phyloP scores from a whole-genome alignment of 1,140 invertebrate genomes.

The Cyrtorhinus lividipennis region DNA sequence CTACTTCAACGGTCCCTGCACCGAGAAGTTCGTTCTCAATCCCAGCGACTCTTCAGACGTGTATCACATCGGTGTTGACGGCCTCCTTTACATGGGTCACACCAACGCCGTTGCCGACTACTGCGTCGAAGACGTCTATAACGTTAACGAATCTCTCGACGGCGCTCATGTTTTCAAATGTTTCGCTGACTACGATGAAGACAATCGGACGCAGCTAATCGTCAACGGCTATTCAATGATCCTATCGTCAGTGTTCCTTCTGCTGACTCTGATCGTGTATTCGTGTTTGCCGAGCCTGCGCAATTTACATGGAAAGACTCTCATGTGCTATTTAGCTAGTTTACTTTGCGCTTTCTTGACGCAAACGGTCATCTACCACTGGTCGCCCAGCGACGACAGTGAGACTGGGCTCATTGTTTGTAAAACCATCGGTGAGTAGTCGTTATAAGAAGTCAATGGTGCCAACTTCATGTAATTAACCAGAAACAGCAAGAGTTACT shows the following conservation, averaged over 20 bases:
- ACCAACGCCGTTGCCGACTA: background rate
- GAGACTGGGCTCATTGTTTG: background rate
- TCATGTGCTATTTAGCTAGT: constrained; percentile 48
- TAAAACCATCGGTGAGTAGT: constrained; percentile 5
- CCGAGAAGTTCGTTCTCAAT: background rate
- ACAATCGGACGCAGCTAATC: background rate
- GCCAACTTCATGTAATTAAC: background rate
- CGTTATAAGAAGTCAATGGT: background rate
- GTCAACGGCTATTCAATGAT: constrained; percentile 27
- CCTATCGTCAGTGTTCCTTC: constrained; percentile 42
- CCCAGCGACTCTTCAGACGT: background rate
- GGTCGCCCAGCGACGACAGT: constrained; percentile 27
- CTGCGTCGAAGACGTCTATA: constrained; percentile 14
- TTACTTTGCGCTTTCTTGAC: constrained; percentile 41
- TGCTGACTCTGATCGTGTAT: constrained; percentile 48
- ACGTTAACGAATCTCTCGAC: background rate
- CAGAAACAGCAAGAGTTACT: background rate
- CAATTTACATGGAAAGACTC: constrained; percentile 52
- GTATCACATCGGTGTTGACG: background rate
- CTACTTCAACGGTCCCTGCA: background rate
- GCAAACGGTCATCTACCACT: constrained; percentile 30
- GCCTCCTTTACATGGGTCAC: constrained; percentile 5
- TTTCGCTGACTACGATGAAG: constrained; percentile 11
- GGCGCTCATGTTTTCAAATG: constrained; percentile 17
- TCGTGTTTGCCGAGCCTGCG: constrained; percentile 41